Base-by-base conservation (phyloP, 2,113 vertebrate genomes). In the Petromus typicus region DNA sequence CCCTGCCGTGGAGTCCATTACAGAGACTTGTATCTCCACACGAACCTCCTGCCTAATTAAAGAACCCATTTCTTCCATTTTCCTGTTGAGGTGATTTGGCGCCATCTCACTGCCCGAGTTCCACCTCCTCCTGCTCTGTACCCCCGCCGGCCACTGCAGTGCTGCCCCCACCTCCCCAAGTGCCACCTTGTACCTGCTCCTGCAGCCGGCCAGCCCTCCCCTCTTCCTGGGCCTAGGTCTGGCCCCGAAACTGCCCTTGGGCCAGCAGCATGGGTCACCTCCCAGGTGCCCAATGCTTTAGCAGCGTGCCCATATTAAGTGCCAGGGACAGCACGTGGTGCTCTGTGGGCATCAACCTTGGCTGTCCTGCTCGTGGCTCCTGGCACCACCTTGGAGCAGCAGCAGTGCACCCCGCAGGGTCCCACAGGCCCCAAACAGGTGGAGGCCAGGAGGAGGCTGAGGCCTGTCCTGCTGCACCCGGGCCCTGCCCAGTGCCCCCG, bases 231-330 rank as follows among this genome's bases (percentile, higher is more conserved):
- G 61, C 32, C 40, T 78, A 12, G 59, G 59, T 13, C 64, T 51
- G 54, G 71, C 5, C 27, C 71, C 78, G 34, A n/a, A 43, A 81
- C 64, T 0, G 2, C 4, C 73, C 69, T 48, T 45, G 25, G 18
- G 48, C 64, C 9, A 6, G 54, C 11, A 0, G 17, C 12, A 17
- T 14, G 86, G 17, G 67, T 76, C 32, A n/a, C 10, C 40, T 25
- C 14, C 73, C 27, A 56, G 32, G 43, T 48, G 8, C 18, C 48
- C 59, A 34, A 48, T 23, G 81, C 93, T 1, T 10, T 59, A 79
- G 0, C 5, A 27, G 34, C 40, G 37, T 18, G 32, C 0, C 0
- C 13, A 8, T 1, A 6, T 3, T 18, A 11, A 0, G 10, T 9
- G 51, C 16, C 27, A 7, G 18, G 57, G 43, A 69, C 16, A 7